Evolutionary conservation across 2,113 vertebrate genomes (phyloP).

Genomic region (Polyodon spathula): DNA sequence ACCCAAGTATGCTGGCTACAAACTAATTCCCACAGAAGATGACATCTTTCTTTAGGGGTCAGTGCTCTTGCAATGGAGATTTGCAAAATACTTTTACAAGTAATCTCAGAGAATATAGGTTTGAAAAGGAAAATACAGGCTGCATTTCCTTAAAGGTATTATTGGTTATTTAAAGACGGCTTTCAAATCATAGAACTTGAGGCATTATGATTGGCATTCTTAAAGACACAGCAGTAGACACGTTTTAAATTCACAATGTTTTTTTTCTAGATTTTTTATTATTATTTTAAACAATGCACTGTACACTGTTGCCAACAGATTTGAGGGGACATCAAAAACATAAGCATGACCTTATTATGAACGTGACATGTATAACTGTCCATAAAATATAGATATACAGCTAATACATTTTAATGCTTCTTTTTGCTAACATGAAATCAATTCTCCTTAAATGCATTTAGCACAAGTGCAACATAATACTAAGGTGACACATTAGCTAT

Average conservation of each 20-base stretch:
- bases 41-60: slow-evolving; percentile 53
- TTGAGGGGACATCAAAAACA: too few species aligned
- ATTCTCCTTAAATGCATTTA: slow-evolving; percentile 27
- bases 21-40: slow-evolving; percentile 19
- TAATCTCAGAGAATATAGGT: slow-evolving; percentile 67
- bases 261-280: too few species aligned
- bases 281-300: too few species aligned
- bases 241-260: too few species aligned
- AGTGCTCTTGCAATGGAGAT: slow-evolving; percentile 39
- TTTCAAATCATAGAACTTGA: slow-evolving; percentile 40
- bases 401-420: too few species aligned
- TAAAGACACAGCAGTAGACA: too few species aligned
- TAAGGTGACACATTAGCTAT: slow-evolving; percentile 46
- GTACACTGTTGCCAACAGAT: too few species aligned
- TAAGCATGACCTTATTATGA: too few species aligned
- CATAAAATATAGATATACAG: too few species aligned
- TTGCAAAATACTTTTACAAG: slow-evolving; percentile 64
- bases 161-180: slow-evolving; percentile 45
- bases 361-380: too few species aligned
- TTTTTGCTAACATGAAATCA: slow-evolving; percentile 19
- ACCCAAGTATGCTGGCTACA: slow-evolving; percentile 64
- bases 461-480: slow-evolving; percentile 48
- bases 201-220: too few species aligned
- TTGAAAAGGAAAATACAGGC: slow-evolving; percentile 57
- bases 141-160: slow-evolving; percentile 62